Evolutionary conservation across 2,888 invertebrate species (phyloP).

Genomic region (Actias luna): DNA sequence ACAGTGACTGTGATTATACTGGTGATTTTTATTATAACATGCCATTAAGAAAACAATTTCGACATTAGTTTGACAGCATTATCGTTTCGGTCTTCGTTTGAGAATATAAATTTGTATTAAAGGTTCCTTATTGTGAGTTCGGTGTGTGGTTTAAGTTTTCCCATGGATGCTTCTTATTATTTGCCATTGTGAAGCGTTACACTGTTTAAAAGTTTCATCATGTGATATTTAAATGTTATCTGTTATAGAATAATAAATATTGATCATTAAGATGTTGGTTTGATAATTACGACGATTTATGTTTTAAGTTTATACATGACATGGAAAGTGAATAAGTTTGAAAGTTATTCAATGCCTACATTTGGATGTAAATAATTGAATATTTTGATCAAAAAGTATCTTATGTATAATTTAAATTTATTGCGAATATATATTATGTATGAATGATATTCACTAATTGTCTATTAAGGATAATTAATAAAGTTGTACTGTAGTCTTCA

Average conservation of each 20-base stretch:
- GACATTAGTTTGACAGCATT: background rate
- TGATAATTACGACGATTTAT: slow-evolving; percentile 55
- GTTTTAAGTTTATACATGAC: slow-evolving; percentile 71
- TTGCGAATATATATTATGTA: slow-evolving; percentile 17
- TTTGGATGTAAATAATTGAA: slow-evolving; percentile 59
- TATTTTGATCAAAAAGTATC: slow-evolving; percentile 26
- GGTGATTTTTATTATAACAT: slow-evolving; percentile 2
- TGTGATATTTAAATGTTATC: slow-evolving; percentile 81
- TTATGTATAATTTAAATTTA: slow-evolving; percentile 27
- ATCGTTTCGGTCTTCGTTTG: background rate
- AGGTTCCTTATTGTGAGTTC: slow-evolving; percentile 15
- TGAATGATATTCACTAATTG: slow-evolving; percentile 10
- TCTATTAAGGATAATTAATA: slow-evolving; percentile 10
- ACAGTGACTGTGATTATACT: slow-evolving; percentile 20
- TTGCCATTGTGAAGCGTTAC: slow-evolving; percentile 68
- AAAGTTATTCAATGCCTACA: slow-evolving; percentile 47
- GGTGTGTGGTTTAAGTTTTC: slow-evolving; percentile 43
- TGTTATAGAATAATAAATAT: slow-evolving; percentile 74
- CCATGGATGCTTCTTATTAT: slow-evolving; percentile 43
- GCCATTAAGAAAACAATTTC: background rate
- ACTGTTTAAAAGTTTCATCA: slow-evolving; percentile 71
- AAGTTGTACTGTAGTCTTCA: background rate
- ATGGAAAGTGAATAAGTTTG: slow-evolving; percentile 45
- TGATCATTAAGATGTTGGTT: slow-evolving; percentile 61
- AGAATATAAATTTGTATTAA: background rate